Evolutionary conservation across 2,888 invertebrate species (phyloP).

Genomic region (Micoletzkya japonica): DNA sequence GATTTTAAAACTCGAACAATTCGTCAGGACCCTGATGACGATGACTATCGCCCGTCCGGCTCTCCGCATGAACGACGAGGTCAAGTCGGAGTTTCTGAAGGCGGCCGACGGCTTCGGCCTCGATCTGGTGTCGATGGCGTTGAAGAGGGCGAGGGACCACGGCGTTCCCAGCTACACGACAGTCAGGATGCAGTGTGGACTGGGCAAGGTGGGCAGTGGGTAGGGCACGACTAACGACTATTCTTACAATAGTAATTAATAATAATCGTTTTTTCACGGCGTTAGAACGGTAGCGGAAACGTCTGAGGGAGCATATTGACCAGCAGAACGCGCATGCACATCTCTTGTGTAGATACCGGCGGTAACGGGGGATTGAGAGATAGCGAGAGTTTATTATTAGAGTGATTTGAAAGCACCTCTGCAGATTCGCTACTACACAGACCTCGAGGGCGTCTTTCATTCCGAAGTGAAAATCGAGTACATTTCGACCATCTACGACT

Average conservation of each 20-base stretch:
- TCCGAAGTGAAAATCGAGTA: slow-evolving; percentile 45
- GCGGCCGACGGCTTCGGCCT: slow-evolving; percentile 50
- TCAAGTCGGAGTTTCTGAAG: slow-evolving; percentile 33
- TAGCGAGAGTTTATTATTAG: too few relatives aligned
- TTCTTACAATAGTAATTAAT: too few relatives aligned
- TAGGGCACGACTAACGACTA: not conserved
- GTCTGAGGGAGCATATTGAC: not conserved
- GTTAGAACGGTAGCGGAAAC: not conserved
- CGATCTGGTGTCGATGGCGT: slow-evolving; percentile 57
- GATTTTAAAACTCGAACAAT: too few relatives aligned
- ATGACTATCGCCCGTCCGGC: slow-evolving; percentile 43
- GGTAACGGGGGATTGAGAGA: too few relatives aligned
- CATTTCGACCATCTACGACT: slow-evolving; percentile 40
- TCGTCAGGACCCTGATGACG: slow-evolving; percentile 37
- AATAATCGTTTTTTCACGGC: not conserved
- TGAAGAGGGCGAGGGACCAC: slow-evolving; percentile 63
- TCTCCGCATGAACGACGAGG: slow-evolving; percentile 46
- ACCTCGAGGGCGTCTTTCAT: slow-evolving; percentile 47
- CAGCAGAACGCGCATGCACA: too few relatives aligned
- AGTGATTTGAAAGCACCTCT: too few relatives aligned
- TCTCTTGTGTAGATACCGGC: too few relatives aligned
- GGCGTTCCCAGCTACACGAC: slow-evolving; percentile 59
- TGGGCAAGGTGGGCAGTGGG: slow-evolving; percentile 44
- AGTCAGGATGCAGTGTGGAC: slow-evolving; percentile 57
- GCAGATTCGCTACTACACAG: slow-evolving; percentile 46